Percentiles rank a stretch among this genome's conserved stretches.
Evolutionary conservation across 2,113 vertebrate genomes (phyloP).

Genomic region (Capreolus pygargus): DNA sequence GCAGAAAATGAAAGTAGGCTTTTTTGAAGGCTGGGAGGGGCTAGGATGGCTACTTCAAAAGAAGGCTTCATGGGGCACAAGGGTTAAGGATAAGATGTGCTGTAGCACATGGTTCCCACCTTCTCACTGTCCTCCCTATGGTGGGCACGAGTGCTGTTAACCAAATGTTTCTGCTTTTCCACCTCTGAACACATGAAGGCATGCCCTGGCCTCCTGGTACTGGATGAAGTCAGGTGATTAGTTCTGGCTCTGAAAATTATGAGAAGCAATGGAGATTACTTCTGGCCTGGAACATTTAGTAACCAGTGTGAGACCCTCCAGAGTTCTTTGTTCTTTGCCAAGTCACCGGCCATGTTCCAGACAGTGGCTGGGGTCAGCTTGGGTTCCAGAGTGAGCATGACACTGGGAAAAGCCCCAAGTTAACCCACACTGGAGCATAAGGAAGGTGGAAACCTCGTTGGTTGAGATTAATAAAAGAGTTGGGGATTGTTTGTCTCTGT

Average conservation of each 20-base stretch:
- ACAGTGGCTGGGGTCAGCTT: background rate
- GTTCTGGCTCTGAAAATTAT: background rate
- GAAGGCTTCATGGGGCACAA: background rate
- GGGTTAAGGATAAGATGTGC: background rate
- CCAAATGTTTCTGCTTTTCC: background rate
- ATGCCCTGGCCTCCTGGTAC: background rate
- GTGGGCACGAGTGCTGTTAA: background rate
- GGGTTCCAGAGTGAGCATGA: background rate
- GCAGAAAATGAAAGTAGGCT: background rate
- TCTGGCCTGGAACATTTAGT: background rate
- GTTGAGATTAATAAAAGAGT: background rate
- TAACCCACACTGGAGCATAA: background rate
- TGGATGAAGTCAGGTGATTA: background rate
- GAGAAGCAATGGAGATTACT: background rate
- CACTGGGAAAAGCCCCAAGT: background rate
- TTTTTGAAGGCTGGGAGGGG: background rate
- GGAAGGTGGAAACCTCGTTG: background rate
- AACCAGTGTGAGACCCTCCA: background rate
- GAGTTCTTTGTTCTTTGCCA: background rate
- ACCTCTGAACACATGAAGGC: background rate
- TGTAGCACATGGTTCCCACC: background rate
- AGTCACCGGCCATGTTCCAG: background rate
- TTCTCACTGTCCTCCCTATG: background rate
- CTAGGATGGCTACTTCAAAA: background rate
- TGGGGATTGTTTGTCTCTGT: background rate